These are phyloP conservation scores for Gonatopus flavifemur DNA, from an alignment of 1,140 invertebrate species.

Conservation along the genomic window DNA sequence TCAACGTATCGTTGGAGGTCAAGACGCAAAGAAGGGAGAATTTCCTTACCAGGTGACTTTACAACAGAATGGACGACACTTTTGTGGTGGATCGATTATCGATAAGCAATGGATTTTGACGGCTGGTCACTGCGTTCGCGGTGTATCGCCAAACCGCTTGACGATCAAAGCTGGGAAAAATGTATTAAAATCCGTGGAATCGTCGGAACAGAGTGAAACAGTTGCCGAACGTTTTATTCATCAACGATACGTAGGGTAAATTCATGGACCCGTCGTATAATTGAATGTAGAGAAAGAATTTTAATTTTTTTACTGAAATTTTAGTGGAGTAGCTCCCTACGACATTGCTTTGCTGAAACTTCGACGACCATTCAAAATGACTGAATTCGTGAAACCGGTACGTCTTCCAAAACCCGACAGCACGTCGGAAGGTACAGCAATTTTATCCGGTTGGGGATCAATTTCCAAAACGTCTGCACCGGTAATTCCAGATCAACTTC, in stretches of 20 bases:
- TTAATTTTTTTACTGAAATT: slow-evolving; percentile 10
- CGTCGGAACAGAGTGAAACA: slow-evolving; percentile 48
- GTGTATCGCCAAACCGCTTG: slow-evolving; percentile 29
- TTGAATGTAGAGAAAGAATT: background rate
- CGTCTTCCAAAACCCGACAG: slow-evolving; percentile 50
- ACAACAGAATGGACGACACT: slow-evolving; percentile 45
- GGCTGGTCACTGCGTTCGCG: slow-evolving; percentile 57
- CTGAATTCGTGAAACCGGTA: slow-evolving; percentile 59
- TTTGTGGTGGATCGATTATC: slow-evolving; percentile 62
- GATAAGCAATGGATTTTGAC: slow-evolving; percentile 57
- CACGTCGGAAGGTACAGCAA: slow-evolving; percentile 45
- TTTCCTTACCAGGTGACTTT: slow-evolving; percentile 53
- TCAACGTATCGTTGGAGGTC: slow-evolving; percentile 54
- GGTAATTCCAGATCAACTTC: slow-evolving; percentile 30
- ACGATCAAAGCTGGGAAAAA: slow-evolving; percentile 37
- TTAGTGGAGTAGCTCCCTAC: slow-evolving; percentile 56
- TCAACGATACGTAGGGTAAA: slow-evolving; percentile 54
- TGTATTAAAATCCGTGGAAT: slow-evolving; percentile 33
- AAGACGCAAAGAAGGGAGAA: slow-evolving; percentile 35
- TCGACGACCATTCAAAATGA: slow-evolving; percentile 56
- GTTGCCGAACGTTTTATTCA: slow-evolving; percentile 55
- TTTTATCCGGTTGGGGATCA: slow-evolving; percentile 58
- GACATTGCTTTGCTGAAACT: slow-evolving; percentile 68
- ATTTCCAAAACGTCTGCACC: slow-evolving; percentile 24
- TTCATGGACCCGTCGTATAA: slow-evolving; percentile 22